Base-by-base conservation (phyloP, 1,140 invertebrate genomes). In the Tetragnatha versicolor region DNA sequence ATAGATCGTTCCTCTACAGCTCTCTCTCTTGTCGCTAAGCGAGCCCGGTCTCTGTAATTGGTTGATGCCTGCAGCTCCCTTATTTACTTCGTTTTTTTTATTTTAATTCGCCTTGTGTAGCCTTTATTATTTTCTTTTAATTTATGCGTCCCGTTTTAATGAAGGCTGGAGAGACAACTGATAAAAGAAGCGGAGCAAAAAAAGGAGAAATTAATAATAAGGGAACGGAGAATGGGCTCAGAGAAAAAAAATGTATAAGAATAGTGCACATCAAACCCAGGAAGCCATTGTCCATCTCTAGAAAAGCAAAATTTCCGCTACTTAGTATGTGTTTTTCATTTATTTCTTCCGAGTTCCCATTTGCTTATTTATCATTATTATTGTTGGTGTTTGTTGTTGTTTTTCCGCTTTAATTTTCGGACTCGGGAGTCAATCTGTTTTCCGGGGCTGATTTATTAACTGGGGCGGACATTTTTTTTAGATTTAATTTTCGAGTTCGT, bases 1-100 rank as follows among this genome's bases (percentile, higher is more conserved):
- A 77, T 77, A 77, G 75, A 77, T 77, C 51, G 72, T 75, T 75
- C 72, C 72, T 75, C 55, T 75, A 75, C 72, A 72, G 33, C 68
- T 51, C 49, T 33, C 68, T 45, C 58, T 75, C 72, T 75, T 75
- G 72, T 75, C 72, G 72, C 72, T 75, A 75, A 75, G 72, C 72
- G 37, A 55, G 72, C 72, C 29, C 72, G 35, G 58, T 27, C 51
- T 47, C 45, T 27, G 72, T 75, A 75, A 75, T 75, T 75, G 72
- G 72, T 75, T 53, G 72, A 61, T 35, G 25, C 14, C 39, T 33
- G 10, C 29, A 4, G 49, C 27, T 37, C 27, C 29, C 33, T 29
- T 37, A 12, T 55, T 14, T 39, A 25, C n/a, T 29, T 25, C 9
- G 3, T 37, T 33, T 55, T 20, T 60, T 37, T 35, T 47, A 27